Percentiles rank a stretch among this genome's conserved stretches.
These are phyloP conservation scores for Pardosa pseudoannulata DNA, from an alignment of 2,888 invertebrate genomes.

Conservation along the genomic window DNA sequence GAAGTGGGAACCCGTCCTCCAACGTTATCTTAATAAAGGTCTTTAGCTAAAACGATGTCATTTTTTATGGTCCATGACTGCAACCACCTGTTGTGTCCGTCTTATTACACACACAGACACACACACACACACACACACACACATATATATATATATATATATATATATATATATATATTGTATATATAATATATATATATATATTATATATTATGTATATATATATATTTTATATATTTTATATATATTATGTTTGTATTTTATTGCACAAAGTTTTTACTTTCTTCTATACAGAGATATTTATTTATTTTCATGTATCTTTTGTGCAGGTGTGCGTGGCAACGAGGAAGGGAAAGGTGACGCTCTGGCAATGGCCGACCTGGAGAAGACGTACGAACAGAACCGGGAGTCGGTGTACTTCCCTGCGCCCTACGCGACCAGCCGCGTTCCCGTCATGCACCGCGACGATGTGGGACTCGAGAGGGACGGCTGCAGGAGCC, in stretches of 20 bases:
- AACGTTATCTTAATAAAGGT: too few species aligned
- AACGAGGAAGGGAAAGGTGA: conserved; percentile 67
- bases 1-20: too few species aligned
- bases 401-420: conserved; percentile 69
- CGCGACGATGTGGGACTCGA: conserved; percentile 58
- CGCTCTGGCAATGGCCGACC: conserved; percentile 63
- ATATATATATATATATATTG: too few species aligned
- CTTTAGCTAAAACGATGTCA: too few species aligned
- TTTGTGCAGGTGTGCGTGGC: conserved; percentile 60
- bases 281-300: neutral
- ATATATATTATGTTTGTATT: neutral
- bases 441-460: conserved; percentile 52
- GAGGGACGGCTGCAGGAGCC: conserved; percentile 66
- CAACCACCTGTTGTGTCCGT: too few species aligned
- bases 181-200: conserved; percentile 2
- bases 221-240: neutral
- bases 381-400: conserved; percentile 68
- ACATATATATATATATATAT: too few species aligned
- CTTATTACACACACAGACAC: too few species aligned
- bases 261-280: neutral
- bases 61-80: too few species aligned
- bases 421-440: conserved; percentile 70
- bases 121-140: too few species aligned
- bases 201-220: conserved; percentile 2
- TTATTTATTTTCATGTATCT: neutral